Base-by-base conservation (phyloP, 2,797 vertebrate species). In the Antrozous pallidus region DNA sequence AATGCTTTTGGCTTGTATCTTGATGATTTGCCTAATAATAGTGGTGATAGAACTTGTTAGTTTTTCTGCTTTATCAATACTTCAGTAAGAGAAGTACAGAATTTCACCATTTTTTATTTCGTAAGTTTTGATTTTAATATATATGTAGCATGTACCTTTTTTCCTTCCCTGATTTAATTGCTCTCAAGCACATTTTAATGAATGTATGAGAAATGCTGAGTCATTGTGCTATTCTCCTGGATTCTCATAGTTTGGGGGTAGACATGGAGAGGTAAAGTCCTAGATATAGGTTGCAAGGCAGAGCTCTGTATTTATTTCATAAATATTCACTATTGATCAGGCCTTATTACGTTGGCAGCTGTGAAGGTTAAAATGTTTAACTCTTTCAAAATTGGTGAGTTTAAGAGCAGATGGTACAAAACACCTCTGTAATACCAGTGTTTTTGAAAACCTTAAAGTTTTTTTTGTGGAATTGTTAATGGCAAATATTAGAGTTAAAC, bases 121-220 rank as follows among this genome's bases (percentile, higher is more conserved):
- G 70, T 87, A 71, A 70, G 31, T 88, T 93, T 86, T 74, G 54
- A 47, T 83, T 92, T 92, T 90, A 77, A 20, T 93, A 36, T 67
- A 42, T 88, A 20, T 85, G 31, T 78, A n/a, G 31, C 65, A 8
- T 70, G 40, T 26, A 45, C 36, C 80, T 74, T 70, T 73, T 70
- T 45, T 73, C 8, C 51, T 51, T 31, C 24, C 7, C 81, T 28
- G 70, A 56, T 90, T 93, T 82, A 45, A 28, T 80, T 36, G 89
- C 81, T 22, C 11, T 75, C 74, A 49, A 91, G 67, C 92, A 90
- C 36, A 80, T 94, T 93, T 93, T 95, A 84, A 84, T 20, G 86
- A 94, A 49, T 56, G 82, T 73, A 24, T 78, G 69, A 73, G 88
- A 97, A 95, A 84, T 96, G 97, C 97, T 97, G 96, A 97, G n/a